These are phyloP conservation scores for Rhagoletis zephyria DNA, from an alignment of 1,140 invertebrate genomes.

Conservation along the genomic window DNA sequence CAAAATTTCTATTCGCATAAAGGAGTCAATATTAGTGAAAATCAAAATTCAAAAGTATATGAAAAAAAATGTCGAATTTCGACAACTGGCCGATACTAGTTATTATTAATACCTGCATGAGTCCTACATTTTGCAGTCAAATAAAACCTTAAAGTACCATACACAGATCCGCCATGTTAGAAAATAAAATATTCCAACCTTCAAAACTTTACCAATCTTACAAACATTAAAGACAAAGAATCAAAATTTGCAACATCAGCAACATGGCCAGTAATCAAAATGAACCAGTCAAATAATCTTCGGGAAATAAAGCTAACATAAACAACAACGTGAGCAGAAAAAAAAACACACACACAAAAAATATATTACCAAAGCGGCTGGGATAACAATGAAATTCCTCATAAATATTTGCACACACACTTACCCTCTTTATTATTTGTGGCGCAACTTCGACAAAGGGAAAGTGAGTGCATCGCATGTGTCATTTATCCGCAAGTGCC, in stretches of 20 bases:
- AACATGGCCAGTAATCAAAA: not conserved
- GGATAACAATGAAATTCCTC: slow-evolving; percentile 41
- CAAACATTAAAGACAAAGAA: not conserved
- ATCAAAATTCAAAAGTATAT: too few relatives aligned
- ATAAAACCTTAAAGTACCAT: too few relatives aligned
- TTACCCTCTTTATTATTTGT: not conserved
- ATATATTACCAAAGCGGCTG: not conserved
- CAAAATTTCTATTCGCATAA: too few relatives aligned
- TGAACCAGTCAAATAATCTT: not conserved
- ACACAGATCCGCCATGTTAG: too few relatives aligned
- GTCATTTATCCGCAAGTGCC: slow-evolving; percentile 43
- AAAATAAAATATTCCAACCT: too few relatives aligned
- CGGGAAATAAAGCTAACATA: not conserved
- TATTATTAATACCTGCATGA: too few relatives aligned
- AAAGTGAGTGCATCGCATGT: not conserved
- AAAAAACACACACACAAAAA: not conserved
- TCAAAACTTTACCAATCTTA: not conserved
- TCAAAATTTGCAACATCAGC: not conserved
- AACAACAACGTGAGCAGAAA: not conserved
- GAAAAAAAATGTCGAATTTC: too few relatives aligned
- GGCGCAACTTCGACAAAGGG: not conserved
- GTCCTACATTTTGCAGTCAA: too few relatives aligned
- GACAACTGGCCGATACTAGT: too few relatives aligned
- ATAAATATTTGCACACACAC: slow-evolving; percentile 46
- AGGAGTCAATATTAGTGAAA: too few relatives aligned